Conservation (phyloP, 1,140 invertebrate species). For the Frieseomelitta varia region DNA sequence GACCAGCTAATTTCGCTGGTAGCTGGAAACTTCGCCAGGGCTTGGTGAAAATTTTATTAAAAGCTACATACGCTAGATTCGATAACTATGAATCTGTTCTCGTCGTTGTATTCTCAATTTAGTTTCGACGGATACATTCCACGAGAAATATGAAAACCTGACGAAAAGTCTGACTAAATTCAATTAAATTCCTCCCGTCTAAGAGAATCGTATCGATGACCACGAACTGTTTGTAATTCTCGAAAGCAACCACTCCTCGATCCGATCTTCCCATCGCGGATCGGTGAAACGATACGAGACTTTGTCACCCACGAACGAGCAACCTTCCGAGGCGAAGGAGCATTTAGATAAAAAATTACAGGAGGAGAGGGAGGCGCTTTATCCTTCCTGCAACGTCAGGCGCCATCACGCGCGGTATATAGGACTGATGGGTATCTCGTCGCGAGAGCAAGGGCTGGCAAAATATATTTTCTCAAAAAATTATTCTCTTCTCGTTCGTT, state of each 20-base stretch:
- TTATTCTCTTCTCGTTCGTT: slow-evolving; percentile 38
- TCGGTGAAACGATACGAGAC: slow-evolving; percentile 40
- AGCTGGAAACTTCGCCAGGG: too few relatives aligned
- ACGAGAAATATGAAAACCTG: too few relatives aligned
- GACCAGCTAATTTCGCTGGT: too few relatives aligned
- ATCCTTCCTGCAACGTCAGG: slow-evolving; percentile 21
- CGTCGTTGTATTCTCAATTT: too few relatives aligned
- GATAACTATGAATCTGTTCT: too few relatives aligned
- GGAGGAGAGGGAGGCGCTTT: slow-evolving; percentile 6
- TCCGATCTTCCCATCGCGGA: not conserved
- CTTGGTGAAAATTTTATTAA: too few relatives aligned
- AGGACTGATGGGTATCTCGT: slow-evolving; percentile 62
- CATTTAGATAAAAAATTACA: slow-evolving; percentile 58
- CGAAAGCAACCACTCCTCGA: too few relatives aligned
- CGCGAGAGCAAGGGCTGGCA: slow-evolving; percentile 38
- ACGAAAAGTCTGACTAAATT: too few relatives aligned
- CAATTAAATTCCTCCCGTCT: too few relatives aligned
- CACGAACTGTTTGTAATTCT: not conserved
- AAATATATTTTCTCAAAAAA: slow-evolving; percentile 61
- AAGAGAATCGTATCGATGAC: not conserved
- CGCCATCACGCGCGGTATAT: slow-evolving; percentile 61
- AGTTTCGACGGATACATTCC: too few relatives aligned
- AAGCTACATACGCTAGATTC: too few relatives aligned
- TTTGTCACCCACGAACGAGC: slow-evolving; percentile 37
- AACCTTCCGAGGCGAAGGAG: slow-evolving; percentile 3